Percentiles rank a stretch among this genome's conserved stretches.
These are phyloP conservation scores for Mythimna loreyi DNA, from an alignment of 2,888 invertebrate genomes.

Conservation along the genomic window DNA sequence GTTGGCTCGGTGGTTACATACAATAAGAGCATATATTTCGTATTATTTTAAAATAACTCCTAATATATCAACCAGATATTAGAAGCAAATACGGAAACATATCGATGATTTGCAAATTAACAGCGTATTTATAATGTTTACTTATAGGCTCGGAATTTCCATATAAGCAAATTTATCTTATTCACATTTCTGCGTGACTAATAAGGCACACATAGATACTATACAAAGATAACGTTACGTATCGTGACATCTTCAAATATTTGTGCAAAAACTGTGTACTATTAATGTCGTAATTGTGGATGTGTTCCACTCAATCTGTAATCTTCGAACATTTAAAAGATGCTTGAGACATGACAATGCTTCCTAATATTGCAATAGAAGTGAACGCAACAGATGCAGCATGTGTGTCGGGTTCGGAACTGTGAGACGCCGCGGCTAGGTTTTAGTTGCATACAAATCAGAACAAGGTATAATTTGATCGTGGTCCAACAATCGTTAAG, in stretches of 20 bases:
- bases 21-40: conserved; percentile 20
- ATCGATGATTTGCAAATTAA: conserved; percentile 40
- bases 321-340: conserved; percentile 12
- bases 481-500: conserved; percentile 83
- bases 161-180: conserved; percentile 53
- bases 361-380: conserved; percentile 46
- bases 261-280: conserved; percentile 36
- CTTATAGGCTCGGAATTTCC: conserved; percentile 51
- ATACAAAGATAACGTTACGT: conserved; percentile 41
- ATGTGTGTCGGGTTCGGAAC: conserved; percentile 23
- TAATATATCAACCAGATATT: conserved; percentile 4
- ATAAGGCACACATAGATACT: conserved; percentile 47
- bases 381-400: conserved; percentile 55
- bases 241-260: conserved; percentile 49
- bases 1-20: conserved; percentile 18
- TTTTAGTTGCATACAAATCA: conserved; percentile 70
- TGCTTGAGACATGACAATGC: conserved; percentile 23
- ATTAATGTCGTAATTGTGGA: conserved; percentile 11
- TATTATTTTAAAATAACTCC: conserved; percentile 18
- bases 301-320: conserved; percentile 21
- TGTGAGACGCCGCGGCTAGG: conserved; percentile 45
- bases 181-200: conserved; percentile 53
- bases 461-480: conserved; percentile 82
- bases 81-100: conserved; percentile 28
- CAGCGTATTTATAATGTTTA: conserved; percentile 44